phyloP scores from a whole-genome alignment of 2,888 invertebrate genomes.

The Aphodius granarius region DNA sequence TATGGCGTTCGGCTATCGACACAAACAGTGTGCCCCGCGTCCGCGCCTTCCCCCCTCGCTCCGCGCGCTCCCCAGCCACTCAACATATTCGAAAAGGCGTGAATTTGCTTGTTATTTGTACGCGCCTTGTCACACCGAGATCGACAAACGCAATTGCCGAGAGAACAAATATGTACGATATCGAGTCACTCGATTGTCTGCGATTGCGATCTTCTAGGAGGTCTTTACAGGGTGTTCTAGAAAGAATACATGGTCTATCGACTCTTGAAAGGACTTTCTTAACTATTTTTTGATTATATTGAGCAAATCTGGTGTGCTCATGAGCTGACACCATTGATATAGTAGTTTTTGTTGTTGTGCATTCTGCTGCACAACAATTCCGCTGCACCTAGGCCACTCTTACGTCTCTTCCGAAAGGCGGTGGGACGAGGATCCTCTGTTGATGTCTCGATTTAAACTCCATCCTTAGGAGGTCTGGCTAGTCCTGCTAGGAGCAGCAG shows the following conservation, averaged over 20 bases:
- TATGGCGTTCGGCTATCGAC: conserved; percentile 41
- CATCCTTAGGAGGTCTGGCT: too few species aligned
- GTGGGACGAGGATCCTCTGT: too few species aligned
- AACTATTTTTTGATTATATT: too few species aligned
- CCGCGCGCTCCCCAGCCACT: neutral
- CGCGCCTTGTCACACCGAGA: conserved; percentile 9
- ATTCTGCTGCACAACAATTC: too few species aligned
- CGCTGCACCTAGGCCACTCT: too few species aligned
- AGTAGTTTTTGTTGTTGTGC: too few species aligned
- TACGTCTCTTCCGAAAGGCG: too few species aligned
- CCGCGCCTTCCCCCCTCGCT: neutral
- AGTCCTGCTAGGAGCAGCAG: too few species aligned
- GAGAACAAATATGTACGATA: neutral
- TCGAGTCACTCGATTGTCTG: neutral
- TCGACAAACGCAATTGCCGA: neutral
- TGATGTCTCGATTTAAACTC: too few species aligned
- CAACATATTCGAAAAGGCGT: conserved; percentile 37
- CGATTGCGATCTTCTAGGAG: neutral
- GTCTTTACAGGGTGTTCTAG: neutral
- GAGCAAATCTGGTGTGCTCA: too few species aligned
- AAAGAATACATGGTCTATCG: neutral
- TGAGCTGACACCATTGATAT: too few species aligned
- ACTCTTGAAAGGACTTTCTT: neutral
- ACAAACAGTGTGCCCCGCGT: neutral
- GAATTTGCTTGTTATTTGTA: conserved; percentile 35